Evolutionary conservation across 2,888 invertebrate genomes (phyloP).

Genomic region (Protophormia terraenovae): DNA sequence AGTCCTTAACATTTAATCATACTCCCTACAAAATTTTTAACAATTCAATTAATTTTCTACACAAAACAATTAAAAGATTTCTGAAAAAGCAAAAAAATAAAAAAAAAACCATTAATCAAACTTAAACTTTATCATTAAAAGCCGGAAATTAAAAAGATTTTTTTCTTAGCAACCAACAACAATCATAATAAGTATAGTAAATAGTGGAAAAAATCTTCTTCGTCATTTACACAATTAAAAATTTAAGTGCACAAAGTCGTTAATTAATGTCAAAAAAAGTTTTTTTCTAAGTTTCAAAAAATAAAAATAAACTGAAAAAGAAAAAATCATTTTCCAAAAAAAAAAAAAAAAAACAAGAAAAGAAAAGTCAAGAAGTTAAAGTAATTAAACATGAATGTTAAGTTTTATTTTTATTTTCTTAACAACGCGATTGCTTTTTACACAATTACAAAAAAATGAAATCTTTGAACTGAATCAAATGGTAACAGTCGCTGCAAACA

Average conservation of each 20-base stretch:
- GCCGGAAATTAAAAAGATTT: conserved; percentile 46
- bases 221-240: conserved; percentile 6
- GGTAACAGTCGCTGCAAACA: background rate
- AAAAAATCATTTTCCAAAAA: conserved; percentile 3
- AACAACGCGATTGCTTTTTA: background rate
- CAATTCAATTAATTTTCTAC: conserved; percentile 11
- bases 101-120: conserved; percentile 55
- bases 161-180: background rate
- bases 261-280: conserved; percentile 47
- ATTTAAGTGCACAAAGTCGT: conserved; percentile 44
- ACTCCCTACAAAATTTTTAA: background rate
- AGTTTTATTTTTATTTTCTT: conserved; percentile 19
- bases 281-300: background rate
- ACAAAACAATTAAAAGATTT: conserved; percentile 8
- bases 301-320: background rate
- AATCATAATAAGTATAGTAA: conserved; percentile 14
- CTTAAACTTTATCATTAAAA: conserved; percentile 6
- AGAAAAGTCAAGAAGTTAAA: conserved; percentile 54
- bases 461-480: background rate
- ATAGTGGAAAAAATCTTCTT: background rate
- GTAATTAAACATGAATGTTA: conserved; percentile 58
- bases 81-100: background rate
- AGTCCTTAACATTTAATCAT: background rate
- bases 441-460: background rate
- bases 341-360: background rate